These are phyloP conservation scores for Drosophila maculinotata DNA, from an alignment of 2,888 invertebrate species.

Conservation along the genomic window DNA sequence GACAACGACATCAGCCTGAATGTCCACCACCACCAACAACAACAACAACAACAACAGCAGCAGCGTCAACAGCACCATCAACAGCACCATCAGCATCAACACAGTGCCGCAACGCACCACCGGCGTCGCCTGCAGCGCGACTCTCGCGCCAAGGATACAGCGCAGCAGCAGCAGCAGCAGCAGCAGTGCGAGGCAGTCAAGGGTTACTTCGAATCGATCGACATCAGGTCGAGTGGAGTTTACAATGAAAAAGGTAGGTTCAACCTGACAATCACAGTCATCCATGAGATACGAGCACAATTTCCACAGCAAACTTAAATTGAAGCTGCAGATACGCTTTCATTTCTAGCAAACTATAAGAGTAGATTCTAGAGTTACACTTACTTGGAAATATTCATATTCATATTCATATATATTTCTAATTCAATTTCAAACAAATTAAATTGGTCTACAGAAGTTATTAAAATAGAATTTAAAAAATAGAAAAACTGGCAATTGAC, in stretches of 20 bases:
- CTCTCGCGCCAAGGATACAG: constrained; percentile 72
- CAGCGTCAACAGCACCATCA: constrained; percentile 41
- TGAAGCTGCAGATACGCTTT: background rate
- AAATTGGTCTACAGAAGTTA: too few relatives aligned
- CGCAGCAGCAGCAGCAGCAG: constrained; percentile 63
- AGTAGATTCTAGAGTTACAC: too few relatives aligned
- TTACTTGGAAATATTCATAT: too few relatives aligned
- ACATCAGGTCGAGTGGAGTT: constrained; percentile 81
- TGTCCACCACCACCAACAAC: constrained; percentile 21
- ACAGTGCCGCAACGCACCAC: constrained; percentile 68
- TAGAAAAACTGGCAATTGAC: too few relatives aligned
- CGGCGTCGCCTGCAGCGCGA: constrained; percentile 80
- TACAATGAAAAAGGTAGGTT: constrained; percentile 82
- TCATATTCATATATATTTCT: too few relatives aligned
- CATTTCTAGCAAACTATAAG: too few relatives aligned
- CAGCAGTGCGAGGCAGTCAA: constrained; percentile 81
- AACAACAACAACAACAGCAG: constrained; percentile 34
- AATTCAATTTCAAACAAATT: too few relatives aligned
- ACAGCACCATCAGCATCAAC: constrained; percentile 64
- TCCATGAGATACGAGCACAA: constrained; percentile 1
- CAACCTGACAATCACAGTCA: constrained; percentile 8
- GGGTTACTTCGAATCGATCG: constrained; percentile 83
- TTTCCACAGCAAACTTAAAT: background rate
- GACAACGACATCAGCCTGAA: constrained; percentile 27
- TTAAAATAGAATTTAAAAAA: too few relatives aligned